Conservation (phyloP, 2,888 invertebrate species). For the Xiphydria camelus region DNA sequence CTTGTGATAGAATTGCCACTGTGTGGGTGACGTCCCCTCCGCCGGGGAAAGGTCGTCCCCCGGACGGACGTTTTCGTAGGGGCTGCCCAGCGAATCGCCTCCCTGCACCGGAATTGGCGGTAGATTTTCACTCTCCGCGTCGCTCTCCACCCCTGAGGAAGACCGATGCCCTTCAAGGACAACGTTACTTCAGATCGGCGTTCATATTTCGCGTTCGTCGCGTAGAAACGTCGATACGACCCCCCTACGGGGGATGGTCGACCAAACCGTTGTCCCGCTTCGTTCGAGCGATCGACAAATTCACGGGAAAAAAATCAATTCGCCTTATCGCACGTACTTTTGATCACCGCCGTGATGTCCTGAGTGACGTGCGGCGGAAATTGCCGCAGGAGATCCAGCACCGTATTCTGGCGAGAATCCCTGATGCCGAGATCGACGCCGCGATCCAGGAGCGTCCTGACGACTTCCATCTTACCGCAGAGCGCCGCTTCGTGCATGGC, state of each 20-base stretch:
- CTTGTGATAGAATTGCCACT: conserved; percentile 62
- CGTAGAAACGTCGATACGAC: too few species aligned
- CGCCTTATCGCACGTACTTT: too few species aligned
- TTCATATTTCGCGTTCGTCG: too few species aligned
- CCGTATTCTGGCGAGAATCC: conserved; percentile 81
- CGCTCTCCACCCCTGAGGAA: conserved; percentile 60
- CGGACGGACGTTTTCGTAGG: conserved; percentile 67
- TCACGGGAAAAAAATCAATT: too few species aligned
- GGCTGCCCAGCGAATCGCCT: conserved; percentile 66
- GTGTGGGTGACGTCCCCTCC: conserved; percentile 62
- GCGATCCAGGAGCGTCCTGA: conserved; percentile 76
- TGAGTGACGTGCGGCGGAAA: conserved; percentile 88
- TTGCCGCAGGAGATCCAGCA: conserved; percentile 82
- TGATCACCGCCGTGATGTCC: conserved; percentile 82
- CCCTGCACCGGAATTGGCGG: conserved; percentile 70
- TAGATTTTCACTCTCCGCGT: conserved; percentile 64
- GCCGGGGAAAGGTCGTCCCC: conserved; percentile 61
- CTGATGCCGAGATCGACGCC: conserved; percentile 81
- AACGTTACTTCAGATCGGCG: too few species aligned
- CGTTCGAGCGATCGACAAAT: too few species aligned
- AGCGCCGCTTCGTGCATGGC: conserved; percentile 93
- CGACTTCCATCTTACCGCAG: conserved; percentile 88
- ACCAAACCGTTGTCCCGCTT: too few species aligned
- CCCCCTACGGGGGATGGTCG: too few species aligned
- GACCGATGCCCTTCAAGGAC: conserved; percentile 51